Base-by-base conservation (phyloP, 2,113 vertebrate genomes). In the Phylloscopus trochiloides region DNA sequence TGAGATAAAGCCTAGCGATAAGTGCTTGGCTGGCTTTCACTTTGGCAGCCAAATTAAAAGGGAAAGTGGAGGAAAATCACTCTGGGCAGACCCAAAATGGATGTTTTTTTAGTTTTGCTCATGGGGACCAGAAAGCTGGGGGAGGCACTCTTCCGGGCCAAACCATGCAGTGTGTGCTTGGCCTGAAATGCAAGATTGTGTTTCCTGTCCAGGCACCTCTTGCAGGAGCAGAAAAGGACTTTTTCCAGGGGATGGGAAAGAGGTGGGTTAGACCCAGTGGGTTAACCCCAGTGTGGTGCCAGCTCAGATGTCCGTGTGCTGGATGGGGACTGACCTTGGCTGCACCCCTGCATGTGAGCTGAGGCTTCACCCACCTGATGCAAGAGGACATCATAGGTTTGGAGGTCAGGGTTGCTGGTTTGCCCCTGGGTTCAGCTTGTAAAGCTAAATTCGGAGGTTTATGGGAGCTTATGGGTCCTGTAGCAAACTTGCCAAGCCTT, bases 31-130 rank as follows among this genome's bases (percentile, higher is more conserved):
- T 92, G 82, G 58, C 82, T 95, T 94, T 94, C 86, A 54, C 38
- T 80, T 90, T 88, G 88, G 92, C 88, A 93, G 91, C 24, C 63
- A 93, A 95, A 97, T 90, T 88, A 94, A 93, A 94, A 94, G 75
- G 94, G 58, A 90, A 61, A 54, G 82, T 66, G 51, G 55, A 93
- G 51, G 54, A 77, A 94, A 97, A 86, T 94, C 92, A 76, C 67
- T 94, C 68, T 90, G 92, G 92, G 83, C 55, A 95, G 95, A 91
- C 78, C 29, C 59, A 62, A 92, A 88, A 77, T 92, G 92, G 59
- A 14, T 91, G 12, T 6, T 83, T 66, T 91, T 93, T 90, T 21
- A 77, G 63, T 63, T 92, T 88, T 74, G 59, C 59, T 90, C 58
- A 16, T 4, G 29, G 65, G 75, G 55, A 83, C 67, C 29, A 83